These are phyloP conservation scores for Cassiopea xamachana DNA, from an alignment of 30 jellyfish, hydroid and myxozoan genomes.

Conservation along the genomic window DNA sequence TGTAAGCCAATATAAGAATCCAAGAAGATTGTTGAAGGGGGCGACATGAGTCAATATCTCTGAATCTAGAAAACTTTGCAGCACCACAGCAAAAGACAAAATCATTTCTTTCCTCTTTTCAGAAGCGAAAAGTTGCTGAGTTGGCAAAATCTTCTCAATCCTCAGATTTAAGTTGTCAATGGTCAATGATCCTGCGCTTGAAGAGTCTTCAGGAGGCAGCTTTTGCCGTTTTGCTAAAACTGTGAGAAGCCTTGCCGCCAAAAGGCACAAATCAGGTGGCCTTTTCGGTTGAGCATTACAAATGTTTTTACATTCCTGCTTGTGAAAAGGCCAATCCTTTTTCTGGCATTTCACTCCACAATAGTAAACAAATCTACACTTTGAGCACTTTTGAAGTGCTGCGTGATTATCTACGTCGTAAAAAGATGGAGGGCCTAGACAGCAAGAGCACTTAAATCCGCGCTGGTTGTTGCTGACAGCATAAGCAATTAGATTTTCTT, in stretches of 20 bases:
- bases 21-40: conserved; percentile 52
- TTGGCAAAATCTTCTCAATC: neutral
- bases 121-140: neutral
- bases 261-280: conserved; percentile 94
- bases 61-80: conserved; percentile 38
- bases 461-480: conserved; percentile 57
- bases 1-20: conserved; percentile 75
- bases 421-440: conserved; percentile 45
- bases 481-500: conserved; percentile 57
- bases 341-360: conserved; percentile 90
- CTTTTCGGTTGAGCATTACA: conserved; percentile 77
- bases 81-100: conserved; percentile 77
- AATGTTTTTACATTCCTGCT: conserved; percentile 87
- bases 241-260: conserved; percentile 71
- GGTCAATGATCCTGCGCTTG: neutral
- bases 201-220: neutral
- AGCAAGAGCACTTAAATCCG: conserved; percentile 68
- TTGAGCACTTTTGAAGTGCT: conserved; percentile 75
- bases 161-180: neutral
- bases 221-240: neutral
- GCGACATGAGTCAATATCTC: conserved; percentile 24
- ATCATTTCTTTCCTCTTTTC: conserved; percentile 82
- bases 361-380: conserved; percentile 80
- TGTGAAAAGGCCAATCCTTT: conserved; percentile 87
- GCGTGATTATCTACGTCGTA: conserved; percentile 6